These are phyloP conservation scores for Lampris megalopsis DNA, from an alignment of 2,113 vertebrate species.

Conservation along the genomic window DNA sequence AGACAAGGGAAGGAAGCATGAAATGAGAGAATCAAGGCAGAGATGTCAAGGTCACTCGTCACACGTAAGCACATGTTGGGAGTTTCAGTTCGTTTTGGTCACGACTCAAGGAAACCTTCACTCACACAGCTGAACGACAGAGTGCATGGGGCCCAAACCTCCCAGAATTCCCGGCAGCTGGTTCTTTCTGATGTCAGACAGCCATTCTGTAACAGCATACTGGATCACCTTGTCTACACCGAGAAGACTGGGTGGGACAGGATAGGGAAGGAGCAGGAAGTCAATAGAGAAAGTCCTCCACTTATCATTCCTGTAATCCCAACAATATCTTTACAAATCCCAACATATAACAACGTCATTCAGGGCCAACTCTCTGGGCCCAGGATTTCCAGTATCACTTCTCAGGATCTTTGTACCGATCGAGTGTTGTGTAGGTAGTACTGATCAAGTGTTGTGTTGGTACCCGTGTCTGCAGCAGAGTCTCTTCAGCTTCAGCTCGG, in stretches of 20 bases:
- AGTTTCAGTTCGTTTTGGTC: background rate
- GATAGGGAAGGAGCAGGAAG: constrained; percentile 5
- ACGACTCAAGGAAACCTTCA: constrained; percentile 25
- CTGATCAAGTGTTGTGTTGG: background rate
- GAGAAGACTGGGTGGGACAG: constrained; percentile 80
- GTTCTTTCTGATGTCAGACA: constrained; percentile 92
- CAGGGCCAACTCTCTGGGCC: too few relatives aligned
- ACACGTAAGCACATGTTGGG: background rate
- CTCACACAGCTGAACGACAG: constrained; percentile 93
- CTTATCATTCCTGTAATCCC: background rate
- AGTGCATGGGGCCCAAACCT: constrained; percentile 95
- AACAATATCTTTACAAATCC: too few relatives aligned
- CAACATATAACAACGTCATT: too few relatives aligned
- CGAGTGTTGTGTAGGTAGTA: constrained; percentile 1
- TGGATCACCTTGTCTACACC: constrained; percentile 93
- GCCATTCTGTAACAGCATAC: constrained; percentile 91
- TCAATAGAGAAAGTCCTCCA: background rate
- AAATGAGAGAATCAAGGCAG: background rate
- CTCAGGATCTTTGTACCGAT: background rate
- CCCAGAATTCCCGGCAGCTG: constrained; percentile 92
- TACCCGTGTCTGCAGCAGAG: constrained; percentile 93
- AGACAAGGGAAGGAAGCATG: background rate
- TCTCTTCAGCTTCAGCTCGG: constrained; percentile 91
- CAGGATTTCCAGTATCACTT: too few relatives aligned
- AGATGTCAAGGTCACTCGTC: background rate